phyloP scores from a whole-genome alignment of 1,140 invertebrate genomes.

The Medauroidea extradentata region DNA sequence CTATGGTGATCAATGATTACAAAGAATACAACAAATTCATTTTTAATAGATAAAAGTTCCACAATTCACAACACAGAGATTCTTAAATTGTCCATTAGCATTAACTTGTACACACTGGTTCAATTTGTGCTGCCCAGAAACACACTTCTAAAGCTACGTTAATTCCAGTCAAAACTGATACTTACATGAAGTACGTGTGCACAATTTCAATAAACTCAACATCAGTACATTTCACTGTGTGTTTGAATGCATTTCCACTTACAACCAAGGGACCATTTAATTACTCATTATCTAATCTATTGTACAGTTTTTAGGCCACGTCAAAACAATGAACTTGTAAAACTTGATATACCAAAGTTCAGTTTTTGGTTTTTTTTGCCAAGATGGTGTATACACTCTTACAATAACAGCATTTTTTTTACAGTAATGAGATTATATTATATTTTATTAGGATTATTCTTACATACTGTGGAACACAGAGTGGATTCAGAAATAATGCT shows the following conservation, averaged over 20 bases:
- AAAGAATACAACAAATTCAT: too few species aligned
- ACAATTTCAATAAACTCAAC: too few species aligned
- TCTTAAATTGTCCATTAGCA: too few species aligned
- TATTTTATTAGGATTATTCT: not conserved
- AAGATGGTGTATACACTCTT: not conserved
- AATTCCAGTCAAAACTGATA: too few species aligned
- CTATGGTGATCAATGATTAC: too few species aligned
- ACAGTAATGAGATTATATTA: conserved; percentile 12
- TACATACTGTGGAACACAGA: conserved; percentile 15
- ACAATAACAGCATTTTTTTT: not conserved
- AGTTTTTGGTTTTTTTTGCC: not conserved
- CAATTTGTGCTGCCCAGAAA: too few species aligned
- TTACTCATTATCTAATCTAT: conserved; percentile 1
- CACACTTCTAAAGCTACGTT: too few species aligned
- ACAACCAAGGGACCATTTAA: not conserved
- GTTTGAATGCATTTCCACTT: not conserved
- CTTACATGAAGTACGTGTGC: too few species aligned
- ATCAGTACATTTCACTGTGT: too few species aligned
- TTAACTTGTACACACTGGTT: too few species aligned
- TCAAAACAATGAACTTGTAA: not conserved
- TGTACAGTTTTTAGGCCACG: not conserved
- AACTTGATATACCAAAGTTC: not conserved
- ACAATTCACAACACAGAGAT: too few species aligned
- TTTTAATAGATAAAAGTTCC: too few species aligned
- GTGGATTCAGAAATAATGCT: conserved; percentile 16